Base-by-base conservation (phyloP, 1,140 invertebrate genomes). In the Pogonus chalceus region DNA sequence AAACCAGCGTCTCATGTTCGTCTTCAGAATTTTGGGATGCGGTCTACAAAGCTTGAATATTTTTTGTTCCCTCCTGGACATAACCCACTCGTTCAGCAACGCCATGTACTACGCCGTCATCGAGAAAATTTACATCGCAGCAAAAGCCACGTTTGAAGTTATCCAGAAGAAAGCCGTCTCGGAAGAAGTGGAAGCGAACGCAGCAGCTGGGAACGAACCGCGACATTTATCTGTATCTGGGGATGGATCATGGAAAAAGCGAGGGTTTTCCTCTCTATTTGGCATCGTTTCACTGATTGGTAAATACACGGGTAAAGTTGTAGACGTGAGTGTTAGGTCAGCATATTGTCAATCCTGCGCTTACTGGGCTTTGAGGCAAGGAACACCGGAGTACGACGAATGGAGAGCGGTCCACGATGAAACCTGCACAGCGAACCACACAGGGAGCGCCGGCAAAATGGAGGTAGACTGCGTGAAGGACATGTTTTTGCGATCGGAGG, bases 231-330 rank as follows among this genome's bases (percentile, higher is more conserved):
- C 57, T 50, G 61, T 62, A 31, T 58, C 55, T 18, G 58, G 58
- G 21, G 58, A 61, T 52, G 58, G 57, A 20, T 55, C 57, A 31
- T 64, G 62, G 62, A 60, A 56, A 54, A 61, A 62, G 48, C 37
- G 60, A 35, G 64, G 60, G 1, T 63, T 63, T 58, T 54, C 53
- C 50, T 60, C 62, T 39, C 56, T 62, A 43, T 61, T 57, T 49
- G 62, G 62, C 1, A 55, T 62, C 16, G 23, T 52, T 24, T 56
- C 57, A 20, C n/a, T 63, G n/a, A 62, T 62, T 52, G 57, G 47
- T 14, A 59, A 56, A 37, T 59, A 56, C 50, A 58, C 56, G 2
- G 53, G 56, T 20, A 64, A 62, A 62, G 54, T 66, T 7, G 50
- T 66, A 14, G 61, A 66, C 59, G 31, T 57, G 1, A 46, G 35